A percentile compares a stretch with the other conserved stretches of the same genome.
Conservation (phyloP, 2,888 invertebrate species). For the Hipparchia semele region DNA sequence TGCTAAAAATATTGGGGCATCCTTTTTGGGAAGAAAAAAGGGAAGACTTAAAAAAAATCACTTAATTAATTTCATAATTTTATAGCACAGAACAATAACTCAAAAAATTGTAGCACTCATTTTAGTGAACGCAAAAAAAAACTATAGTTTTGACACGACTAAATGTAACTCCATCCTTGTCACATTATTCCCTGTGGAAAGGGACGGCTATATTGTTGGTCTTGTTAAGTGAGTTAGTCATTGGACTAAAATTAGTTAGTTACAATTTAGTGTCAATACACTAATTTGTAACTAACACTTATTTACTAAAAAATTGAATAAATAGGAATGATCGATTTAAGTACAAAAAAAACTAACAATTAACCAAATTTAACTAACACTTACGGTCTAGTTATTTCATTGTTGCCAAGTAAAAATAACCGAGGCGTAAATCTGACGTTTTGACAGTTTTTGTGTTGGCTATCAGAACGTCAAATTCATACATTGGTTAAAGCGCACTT, state of each 20-base stretch:
- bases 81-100: neutral
- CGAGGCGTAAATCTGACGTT: too few relatives aligned
- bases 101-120: neutral
- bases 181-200: neutral
- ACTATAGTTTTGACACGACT: neutral
- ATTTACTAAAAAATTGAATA: slow-evolving; percentile 20
- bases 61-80: neutral
- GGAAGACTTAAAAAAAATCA: neutral
- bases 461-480: too few relatives aligned
- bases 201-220: neutral
- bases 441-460: too few relatives aligned
- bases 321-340: slow-evolving; percentile 37
- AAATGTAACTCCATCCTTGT: neutral
- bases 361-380: slow-evolving; percentile 1
- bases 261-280: slow-evolving; percentile 8
- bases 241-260: too few relatives aligned
- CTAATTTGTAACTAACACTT: slow-evolving; percentile 12
- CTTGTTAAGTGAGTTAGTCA: neutral
- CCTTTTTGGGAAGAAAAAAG: slow-evolving; percentile 2
- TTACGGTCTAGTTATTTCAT: neutral
- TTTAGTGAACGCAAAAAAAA: neutral
- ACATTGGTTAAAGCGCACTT: too few relatives aligned
- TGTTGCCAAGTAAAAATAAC: too few relatives aligned
- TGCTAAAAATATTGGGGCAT: neutral
- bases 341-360: slow-evolving; percentile 36